Conservation (phyloP, 2,113 vertebrate genomes). For the Pelusios castaneus region DNA sequence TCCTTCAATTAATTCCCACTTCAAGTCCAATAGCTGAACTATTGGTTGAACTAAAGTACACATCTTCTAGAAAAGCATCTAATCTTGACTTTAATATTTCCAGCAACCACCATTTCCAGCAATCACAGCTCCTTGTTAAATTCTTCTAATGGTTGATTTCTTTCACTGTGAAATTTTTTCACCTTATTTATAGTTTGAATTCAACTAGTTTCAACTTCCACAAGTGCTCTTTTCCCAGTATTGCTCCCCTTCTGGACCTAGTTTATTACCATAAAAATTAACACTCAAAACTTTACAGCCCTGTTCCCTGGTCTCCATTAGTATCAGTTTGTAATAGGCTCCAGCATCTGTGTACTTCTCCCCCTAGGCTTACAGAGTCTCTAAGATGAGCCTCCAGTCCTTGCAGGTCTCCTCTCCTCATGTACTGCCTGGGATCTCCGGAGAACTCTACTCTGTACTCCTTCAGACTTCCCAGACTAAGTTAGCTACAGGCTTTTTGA, state of each 20-base stretch:
- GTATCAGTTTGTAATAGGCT: neutral
- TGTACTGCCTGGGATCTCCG: neutral
- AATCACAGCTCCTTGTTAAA: neutral
- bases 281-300: neutral
- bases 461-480: neutral
- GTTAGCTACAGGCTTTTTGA: neutral
- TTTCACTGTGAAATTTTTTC: neutral
- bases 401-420: neutral
- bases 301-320: neutral
- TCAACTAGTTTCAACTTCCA: neutral
- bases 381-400: neutral
- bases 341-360: neutral
- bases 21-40: neutral
- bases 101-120: neutral
- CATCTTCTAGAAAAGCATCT: neutral
- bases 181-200: neutral
- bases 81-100: neutral
- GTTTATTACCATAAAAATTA: neutral
- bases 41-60: neutral
- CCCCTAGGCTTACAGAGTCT: neutral
- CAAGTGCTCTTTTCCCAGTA: neutral
- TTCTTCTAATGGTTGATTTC: neutral
- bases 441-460: neutral
- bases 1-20: neutral
- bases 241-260: neutral